phyloP scores from a whole-genome alignment of 2,797 vertebrate species.

The Erpetoichthys calabaricus region DNA sequence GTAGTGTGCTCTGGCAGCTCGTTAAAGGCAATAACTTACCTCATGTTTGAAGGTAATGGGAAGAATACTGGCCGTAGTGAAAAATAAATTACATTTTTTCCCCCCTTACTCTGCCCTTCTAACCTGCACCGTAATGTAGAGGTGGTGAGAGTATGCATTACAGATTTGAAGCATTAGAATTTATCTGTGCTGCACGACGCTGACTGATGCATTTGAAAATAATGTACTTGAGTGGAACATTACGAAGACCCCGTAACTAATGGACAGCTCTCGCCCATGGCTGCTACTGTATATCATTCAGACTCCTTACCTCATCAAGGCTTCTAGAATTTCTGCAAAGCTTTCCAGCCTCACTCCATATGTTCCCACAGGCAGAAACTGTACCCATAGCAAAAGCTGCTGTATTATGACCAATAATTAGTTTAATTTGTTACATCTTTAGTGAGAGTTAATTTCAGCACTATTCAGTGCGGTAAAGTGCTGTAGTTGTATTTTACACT shows the following conservation, averaged over 20 bases:
- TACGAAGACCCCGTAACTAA: slow-evolving; percentile 79
- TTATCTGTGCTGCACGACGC: slow-evolving; percentile 67
- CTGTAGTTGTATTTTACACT: too few species aligned
- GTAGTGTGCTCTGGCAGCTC: slow-evolving; percentile 52
- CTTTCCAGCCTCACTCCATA: slow-evolving; percentile 22
- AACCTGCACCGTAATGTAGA: slow-evolving; percentile 74
- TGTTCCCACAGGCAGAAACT: slow-evolving; percentile 16
- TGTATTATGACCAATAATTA: too few species aligned
- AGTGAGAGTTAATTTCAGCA: too few species aligned
- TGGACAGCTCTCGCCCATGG: slow-evolving; percentile 80
- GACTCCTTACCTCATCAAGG: slow-evolving; percentile 65
- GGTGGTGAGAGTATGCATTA: slow-evolving; percentile 67
- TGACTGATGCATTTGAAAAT: slow-evolving; percentile 97
- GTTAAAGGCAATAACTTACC: slow-evolving; percentile 70
- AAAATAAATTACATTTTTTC: slow-evolving; percentile 76
- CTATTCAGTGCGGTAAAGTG: too few species aligned
- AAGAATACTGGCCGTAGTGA: slow-evolving; percentile 86
- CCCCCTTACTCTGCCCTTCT: slow-evolving; percentile 62
- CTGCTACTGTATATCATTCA: slow-evolving; percentile 83
- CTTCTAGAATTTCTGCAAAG: slow-evolving; percentile 35
- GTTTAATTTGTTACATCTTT: too few species aligned
- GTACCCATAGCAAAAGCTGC: slow-evolving; percentile 8
- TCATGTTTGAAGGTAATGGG: slow-evolving; percentile 70
- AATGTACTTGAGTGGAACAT: slow-evolving; percentile 86
- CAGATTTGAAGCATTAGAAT: slow-evolving; percentile 86